A percentile compares a stretch with the other conserved stretches of the same genome.
Conservation (phyloP, 2,797 vertebrate genomes). For the Poecilia wingei region DNA sequence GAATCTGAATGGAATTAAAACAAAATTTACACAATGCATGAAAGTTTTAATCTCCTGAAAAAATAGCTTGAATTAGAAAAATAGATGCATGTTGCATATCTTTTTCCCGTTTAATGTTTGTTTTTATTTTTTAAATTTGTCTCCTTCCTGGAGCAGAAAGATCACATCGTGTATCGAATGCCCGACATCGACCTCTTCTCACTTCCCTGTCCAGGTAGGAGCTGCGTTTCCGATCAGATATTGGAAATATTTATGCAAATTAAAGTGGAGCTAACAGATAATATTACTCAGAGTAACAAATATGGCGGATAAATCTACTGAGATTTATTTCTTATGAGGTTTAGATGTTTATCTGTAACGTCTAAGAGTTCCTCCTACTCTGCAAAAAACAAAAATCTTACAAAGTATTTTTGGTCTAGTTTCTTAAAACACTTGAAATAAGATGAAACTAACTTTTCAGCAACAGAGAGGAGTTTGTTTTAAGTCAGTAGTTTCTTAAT, state of each 20-base stretch:
- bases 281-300: conserved; percentile 4
- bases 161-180: conserved; percentile 85
- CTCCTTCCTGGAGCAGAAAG: conserved; percentile 70
- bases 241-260: neutral
- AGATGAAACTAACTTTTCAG: too few species aligned
- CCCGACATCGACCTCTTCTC: conserved; percentile 71
- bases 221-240: neutral
- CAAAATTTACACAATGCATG: neutral
- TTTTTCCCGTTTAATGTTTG: neutral
- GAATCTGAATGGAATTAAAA: neutral
- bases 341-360: neutral
- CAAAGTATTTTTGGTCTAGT: too few species aligned
- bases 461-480: too few species aligned
- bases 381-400: too few species aligned
- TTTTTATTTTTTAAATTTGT: neutral
- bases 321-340: neutral
- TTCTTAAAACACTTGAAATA: too few species aligned
- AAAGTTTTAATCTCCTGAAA: neutral
- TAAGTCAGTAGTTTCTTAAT: too few species aligned
- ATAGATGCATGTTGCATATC: neutral
- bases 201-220: conserved; percentile 73
- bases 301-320: neutral
- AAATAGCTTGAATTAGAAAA: neutral
- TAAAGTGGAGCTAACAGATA: neutral
- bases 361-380: neutral